Conservation (phyloP, 2,888 invertebrate genomes). For the Nomada flava region DNA sequence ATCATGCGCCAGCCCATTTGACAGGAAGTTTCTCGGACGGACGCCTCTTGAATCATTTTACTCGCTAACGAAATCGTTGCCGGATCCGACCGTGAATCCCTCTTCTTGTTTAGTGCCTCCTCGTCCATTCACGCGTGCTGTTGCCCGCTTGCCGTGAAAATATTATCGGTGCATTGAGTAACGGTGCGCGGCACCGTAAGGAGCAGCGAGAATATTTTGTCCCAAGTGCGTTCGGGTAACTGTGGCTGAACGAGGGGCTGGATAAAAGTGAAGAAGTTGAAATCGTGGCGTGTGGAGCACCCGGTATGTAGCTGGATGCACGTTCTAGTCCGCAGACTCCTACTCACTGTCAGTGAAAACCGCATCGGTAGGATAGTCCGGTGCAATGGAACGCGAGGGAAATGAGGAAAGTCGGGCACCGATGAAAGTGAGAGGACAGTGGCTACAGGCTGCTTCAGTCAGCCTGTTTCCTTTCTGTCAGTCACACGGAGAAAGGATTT, state of each 20-base stretch:
- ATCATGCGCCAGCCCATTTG: slow-evolving; percentile 19
- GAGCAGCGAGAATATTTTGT: too few species aligned
- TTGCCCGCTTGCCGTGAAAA: background rate
- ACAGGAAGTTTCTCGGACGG: slow-evolving; percentile 33
- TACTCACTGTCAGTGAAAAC: slow-evolving; percentile 73
- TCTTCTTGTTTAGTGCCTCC: background rate
- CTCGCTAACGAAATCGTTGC: slow-evolving; percentile 2
- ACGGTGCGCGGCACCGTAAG: too few species aligned
- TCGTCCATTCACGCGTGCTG: background rate
- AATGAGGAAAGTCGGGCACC: slow-evolving; percentile 78
- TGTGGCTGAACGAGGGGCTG: too few species aligned
- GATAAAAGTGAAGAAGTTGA: background rate
- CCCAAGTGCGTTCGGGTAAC: too few species aligned
- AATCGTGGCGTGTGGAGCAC: slow-evolving; percentile 28
- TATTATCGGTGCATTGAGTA: too few species aligned
- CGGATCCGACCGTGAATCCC: background rate
- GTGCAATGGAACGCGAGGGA: slow-evolving; percentile 70
- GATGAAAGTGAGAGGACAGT: slow-evolving; percentile 77
- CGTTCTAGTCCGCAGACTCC: slow-evolving; percentile 57
- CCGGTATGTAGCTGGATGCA: slow-evolving; percentile 37
- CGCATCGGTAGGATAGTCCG: slow-evolving; percentile 64
- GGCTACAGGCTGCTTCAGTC: slow-evolving; percentile 67
- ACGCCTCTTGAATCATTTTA: slow-evolving; percentile 13
- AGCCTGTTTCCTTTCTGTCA: slow-evolving; percentile 31
- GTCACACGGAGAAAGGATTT: slow-evolving; percentile 56